A percentile compares a stretch with the other conserved stretches of the same genome.
Conservation (phyloP, 2,888 invertebrate genomes). For the Timema podura region DNA sequence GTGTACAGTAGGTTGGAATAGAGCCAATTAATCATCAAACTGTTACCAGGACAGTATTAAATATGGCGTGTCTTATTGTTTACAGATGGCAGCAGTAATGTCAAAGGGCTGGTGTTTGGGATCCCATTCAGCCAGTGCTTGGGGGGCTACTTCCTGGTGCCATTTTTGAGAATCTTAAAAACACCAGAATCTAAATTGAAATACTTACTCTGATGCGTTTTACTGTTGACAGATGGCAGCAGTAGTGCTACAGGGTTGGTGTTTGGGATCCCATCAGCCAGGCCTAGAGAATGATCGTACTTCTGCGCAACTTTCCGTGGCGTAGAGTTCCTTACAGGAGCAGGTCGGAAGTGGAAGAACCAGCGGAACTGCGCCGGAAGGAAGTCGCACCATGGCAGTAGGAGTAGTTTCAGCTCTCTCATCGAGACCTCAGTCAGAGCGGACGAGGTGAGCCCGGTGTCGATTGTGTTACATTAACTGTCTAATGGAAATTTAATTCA, state of each 20-base stretch:
- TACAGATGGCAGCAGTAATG: no score
- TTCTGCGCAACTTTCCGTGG: conserved; percentile 35
- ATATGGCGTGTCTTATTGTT: no score
- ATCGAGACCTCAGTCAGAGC: conserved; percentile 47
- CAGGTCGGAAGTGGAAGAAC: conserved; percentile 28
- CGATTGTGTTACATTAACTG: not conserved
- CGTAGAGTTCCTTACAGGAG: conserved; percentile 26
- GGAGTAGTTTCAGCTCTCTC: conserved; percentile 70
- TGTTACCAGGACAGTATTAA: no score
- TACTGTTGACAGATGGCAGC: not conserved
- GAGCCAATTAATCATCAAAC: no score
- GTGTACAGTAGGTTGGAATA: no score
- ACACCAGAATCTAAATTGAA: no score
- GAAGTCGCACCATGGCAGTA: conserved; percentile 53
- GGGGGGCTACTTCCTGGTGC: conserved; percentile 61
- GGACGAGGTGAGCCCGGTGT: conserved; percentile 56
- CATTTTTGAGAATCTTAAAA: no score
- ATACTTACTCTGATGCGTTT: not conserved
- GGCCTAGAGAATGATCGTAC: conserved; percentile 73
- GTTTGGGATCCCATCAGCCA: conserved; percentile 82
- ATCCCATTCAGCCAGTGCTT: conserved; percentile 80
- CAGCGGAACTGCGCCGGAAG: conserved; percentile 23
- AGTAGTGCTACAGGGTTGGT: conserved; percentile 55
- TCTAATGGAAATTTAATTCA: not conserved
- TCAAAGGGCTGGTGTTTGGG: conserved; percentile 71